These are phyloP conservation scores for Pardalotus punctatus DNA, from an alignment of 2,113 vertebrate genomes.

Conservation along the genomic window DNA sequence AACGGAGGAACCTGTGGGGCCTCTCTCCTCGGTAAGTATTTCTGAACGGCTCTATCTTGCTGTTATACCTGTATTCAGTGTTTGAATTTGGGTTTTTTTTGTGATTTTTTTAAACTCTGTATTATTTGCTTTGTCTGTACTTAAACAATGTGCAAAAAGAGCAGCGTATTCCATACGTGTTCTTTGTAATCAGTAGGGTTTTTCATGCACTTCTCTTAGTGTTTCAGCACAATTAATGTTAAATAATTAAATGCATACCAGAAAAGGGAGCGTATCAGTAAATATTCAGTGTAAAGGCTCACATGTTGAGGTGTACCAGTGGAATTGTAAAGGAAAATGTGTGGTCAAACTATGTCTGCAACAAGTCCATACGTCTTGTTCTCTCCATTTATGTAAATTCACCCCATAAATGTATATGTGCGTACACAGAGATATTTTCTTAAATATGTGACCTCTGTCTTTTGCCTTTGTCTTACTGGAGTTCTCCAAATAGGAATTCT, in stretches of 20 bases:
- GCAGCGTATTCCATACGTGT: not conserved
- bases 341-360: not conserved
- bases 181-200: not conserved
- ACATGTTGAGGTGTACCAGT: not conserved
- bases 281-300: not conserved
- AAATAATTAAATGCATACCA: not conserved
- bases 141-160: not conserved
- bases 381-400: not conserved
- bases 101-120: not conserved
- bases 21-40: slow-evolving; percentile 86
- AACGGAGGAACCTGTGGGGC: slow-evolving; percentile 93
- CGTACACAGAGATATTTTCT: not conserved
- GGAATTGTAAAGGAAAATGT: not conserved
- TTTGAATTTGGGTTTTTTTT: not conserved
- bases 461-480: not conserved
- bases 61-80: not conserved
- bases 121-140: not conserved
- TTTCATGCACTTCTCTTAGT: rapidly evolving
- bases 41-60: not conserved
- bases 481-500: not conserved
- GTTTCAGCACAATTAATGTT: not conserved
- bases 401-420: not conserved
- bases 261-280: not conserved
- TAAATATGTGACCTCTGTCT: not conserved
- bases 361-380: rapidly evolving